Evolutionary conservation across 2,797 vertebrate species (phyloP), one percentile per base, ranked within the genome.

Genomic region (Gouania willdenowi): DNA sequence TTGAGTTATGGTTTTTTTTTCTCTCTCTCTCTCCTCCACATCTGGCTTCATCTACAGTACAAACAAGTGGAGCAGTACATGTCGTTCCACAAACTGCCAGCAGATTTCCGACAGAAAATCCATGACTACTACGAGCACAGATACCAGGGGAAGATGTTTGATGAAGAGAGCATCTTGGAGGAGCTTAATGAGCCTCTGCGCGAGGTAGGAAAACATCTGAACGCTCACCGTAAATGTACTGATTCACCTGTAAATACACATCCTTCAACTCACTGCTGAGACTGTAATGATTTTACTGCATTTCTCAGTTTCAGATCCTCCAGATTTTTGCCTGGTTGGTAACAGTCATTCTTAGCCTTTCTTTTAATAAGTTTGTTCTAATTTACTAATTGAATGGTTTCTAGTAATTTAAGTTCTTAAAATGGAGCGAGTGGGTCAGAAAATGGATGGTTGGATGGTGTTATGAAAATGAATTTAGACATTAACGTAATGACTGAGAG

Each of bases 131-230:
- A 98, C 0, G 96, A 98, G 66, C 95, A 98, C 66, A 85, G 96
- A 25, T 98, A 98, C 87, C 96, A 98, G 73, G 96, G 96, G 71
- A 99, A 99, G 88, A 99, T 99, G 95, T 99, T 99, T 1, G 95
- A 99, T 0, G 96, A 99, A 64, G 96, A 98, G 84, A 99, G 93
- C 82, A 99, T 99, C 78, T 86, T 98, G 32, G 96, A 91, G 41
- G 96, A 98, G 73, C 91, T 98, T 34, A 98, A 92, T 0, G 95
- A 96, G 77, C 96, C 95, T 0, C 79, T 98, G 26, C 82, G 94
- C 0, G 93, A 99, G 92, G 96, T 98, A 87, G 20, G 41, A 30
- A 35, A 25, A 36, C 30, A 38, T 16, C 8, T 18, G n/a, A 16
- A 14, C 14, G 29, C 22, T 27, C 17, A 14, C 47, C 11, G 2